Percentiles rank a stretch among this genome's conserved stretches.
Conservation (phyloP, 1,140 invertebrate species). For the Leptopilina boulardi region DNA sequence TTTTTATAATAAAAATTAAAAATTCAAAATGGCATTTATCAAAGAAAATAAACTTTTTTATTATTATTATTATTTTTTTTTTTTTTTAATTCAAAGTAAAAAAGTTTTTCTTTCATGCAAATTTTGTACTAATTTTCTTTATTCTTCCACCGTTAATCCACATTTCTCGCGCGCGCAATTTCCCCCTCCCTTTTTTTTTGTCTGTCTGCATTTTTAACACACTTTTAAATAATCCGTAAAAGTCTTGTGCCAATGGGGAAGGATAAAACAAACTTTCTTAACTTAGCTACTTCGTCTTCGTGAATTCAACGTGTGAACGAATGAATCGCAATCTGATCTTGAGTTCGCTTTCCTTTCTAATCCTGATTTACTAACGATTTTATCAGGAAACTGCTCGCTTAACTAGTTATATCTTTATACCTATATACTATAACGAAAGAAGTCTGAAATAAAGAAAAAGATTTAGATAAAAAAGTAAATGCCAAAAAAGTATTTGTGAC, state of each 20-base stretch:
- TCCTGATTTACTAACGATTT: constrained; percentile 32
- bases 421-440: too few species aligned
- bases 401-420: not conserved
- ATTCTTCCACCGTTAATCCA: constrained; percentile 11
- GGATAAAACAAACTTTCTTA: constrained; percentile 28
- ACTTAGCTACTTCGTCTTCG: constrained; percentile 9
- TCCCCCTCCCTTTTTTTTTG: too few species aligned
- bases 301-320: constrained; percentile 25
- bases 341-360: constrained; percentile 6
- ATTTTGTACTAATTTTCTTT: constrained; percentile 9
- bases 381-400: constrained; percentile 20
- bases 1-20: too few species aligned
- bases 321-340: constrained; percentile 31
- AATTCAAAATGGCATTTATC: too few species aligned
- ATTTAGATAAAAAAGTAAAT: not conserved
- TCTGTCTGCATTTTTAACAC: constrained; percentile 13
- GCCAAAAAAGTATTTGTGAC: not conserved
- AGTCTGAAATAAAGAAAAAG: not conserved
- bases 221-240: constrained; percentile 21
- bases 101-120: constrained; percentile 17
- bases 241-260: constrained; percentile 6
- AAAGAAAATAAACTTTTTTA: too few species aligned
- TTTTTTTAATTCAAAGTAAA: not conserved
- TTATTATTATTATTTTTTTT: too few species aligned
- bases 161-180: not conserved